Base-by-base conservation (phyloP, 92 coral and sea anemone genomes). In the Muricea muricata region DNA sequence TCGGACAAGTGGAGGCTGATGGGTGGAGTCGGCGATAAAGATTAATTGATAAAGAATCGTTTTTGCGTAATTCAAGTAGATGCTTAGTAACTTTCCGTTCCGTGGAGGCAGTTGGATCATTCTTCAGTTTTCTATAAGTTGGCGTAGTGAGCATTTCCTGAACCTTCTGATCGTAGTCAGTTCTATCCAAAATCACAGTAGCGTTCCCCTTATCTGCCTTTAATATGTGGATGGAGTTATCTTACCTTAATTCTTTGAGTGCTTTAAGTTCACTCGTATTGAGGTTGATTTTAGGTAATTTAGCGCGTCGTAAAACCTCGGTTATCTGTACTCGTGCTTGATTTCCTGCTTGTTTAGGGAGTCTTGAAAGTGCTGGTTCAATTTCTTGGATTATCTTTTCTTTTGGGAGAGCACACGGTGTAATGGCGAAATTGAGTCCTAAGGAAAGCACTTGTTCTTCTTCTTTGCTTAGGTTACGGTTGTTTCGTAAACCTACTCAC, bases 351-450 rank as follows among this genome's bases (percentile, higher is more conserved):
- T 72, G 55, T 72, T 2, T 41, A 13, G 78, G 78, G 2, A 72
- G 10, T 7, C 41, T 72, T 26, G n/a, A 41, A 54, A 72, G n/a
- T 18, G 78, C 57, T 7, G 73, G 73, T 65, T 65, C 73, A 20
- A 39, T 72, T 72, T 72, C 26, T 41, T 72, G 78, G 9, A 72
- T 41, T n/a, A n/a, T n/a, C n/a, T n/a, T n/a, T n/a, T n/a, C n/a
- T n/a, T n/a, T n/a, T n/a, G n/a, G n/a, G n/a, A n/a, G n/a, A n/a
- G n/a, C n/a, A n/a, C n/a, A n/a, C n/a, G n/a, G n/a, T n/a, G n/a
- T n/a, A n/a, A n/a, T n/a, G n/a, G n/a, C n/a, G n/a, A n/a, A 72
- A 41, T 72, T 72, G 37, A 72, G 78, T 7, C 78, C 57, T 15
- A 72, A 41, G 7, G 56, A 55, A 13, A 55, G 65, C 9, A 55